Conservation (phyloP, 2,888 invertebrate species). For the Harpalus rubripes region DNA sequence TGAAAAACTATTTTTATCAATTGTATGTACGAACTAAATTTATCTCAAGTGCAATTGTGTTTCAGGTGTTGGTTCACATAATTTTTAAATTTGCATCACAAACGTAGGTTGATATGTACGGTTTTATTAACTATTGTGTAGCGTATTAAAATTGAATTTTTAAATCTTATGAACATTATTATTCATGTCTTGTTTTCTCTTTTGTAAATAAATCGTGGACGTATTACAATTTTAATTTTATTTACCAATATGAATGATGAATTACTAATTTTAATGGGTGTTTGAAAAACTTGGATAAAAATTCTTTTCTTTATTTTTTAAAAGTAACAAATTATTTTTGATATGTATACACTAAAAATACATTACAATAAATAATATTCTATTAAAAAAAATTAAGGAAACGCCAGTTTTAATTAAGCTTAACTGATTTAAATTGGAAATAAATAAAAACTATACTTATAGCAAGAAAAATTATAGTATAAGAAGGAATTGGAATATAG, state of each 20-base stretch:
- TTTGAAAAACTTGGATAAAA: background rate
- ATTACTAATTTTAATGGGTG: background rate
- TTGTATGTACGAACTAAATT: background rate
- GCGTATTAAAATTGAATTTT: too few species aligned
- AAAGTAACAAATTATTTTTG: conserved; percentile 13
- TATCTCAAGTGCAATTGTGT: background rate
- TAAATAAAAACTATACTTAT: conserved; percentile 5
- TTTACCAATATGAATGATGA: background rate
- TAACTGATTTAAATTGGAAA: background rate
- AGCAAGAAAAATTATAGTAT: conserved; percentile 4
- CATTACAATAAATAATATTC: conserved; percentile 14
- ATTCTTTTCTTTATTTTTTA: conserved; percentile 23
- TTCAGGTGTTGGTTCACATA: background rate
- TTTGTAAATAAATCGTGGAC: conserved; percentile 62
- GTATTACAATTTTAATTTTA: conserved; percentile 26
- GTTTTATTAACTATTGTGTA: too few species aligned
- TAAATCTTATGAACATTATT: too few species aligned
- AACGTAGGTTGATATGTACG: background rate
- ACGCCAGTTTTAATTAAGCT: background rate
- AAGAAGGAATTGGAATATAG: background rate
- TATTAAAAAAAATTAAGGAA: background rate
- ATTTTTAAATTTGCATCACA: background rate
- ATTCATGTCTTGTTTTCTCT: conserved; percentile 29
- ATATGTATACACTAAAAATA: conserved; percentile 43
- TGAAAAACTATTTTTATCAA: background rate